These are phyloP conservation scores for Riptortus pedestris DNA, from an alignment of 1,140 invertebrate genomes.

Conservation along the genomic window DNA sequence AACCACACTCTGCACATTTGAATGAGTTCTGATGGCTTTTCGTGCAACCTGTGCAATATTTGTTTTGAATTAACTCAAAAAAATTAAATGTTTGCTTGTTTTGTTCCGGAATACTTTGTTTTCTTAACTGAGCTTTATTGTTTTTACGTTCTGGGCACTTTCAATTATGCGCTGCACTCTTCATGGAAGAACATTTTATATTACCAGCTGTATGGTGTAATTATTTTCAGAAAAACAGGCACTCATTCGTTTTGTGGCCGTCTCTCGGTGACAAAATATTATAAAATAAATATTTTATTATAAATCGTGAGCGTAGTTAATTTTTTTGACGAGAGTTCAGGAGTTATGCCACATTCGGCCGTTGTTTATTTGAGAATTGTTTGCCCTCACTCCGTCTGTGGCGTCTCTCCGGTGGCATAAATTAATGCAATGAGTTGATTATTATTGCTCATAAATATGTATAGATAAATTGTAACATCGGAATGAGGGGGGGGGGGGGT, in stretches of 20 bases:
- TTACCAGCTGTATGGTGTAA: not conserved
- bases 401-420: not conserved
- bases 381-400: not conserved
- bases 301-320: no score
- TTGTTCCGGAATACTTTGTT: not conserved
- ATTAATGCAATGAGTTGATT: constrained; percentile 14
- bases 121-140: not conserved
- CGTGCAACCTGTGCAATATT: no score
- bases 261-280: no score
- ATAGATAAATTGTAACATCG: not conserved
- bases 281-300: no score
- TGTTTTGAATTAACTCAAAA: not conserved
- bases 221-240: no score
- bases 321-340: no score
- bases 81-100: not conserved
- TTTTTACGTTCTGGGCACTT: not conserved
- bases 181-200: not conserved
- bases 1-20: no score
- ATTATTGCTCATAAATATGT: constrained; percentile 16
- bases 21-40: no score
- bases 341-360: no score
- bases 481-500: no score
- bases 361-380: no score
- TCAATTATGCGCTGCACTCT: not conserved
- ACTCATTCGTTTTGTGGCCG: no score